Base-by-base conservation (phyloP, 2,888 invertebrate genomes). In the Ashinkailepas kermadecensis region DNA sequence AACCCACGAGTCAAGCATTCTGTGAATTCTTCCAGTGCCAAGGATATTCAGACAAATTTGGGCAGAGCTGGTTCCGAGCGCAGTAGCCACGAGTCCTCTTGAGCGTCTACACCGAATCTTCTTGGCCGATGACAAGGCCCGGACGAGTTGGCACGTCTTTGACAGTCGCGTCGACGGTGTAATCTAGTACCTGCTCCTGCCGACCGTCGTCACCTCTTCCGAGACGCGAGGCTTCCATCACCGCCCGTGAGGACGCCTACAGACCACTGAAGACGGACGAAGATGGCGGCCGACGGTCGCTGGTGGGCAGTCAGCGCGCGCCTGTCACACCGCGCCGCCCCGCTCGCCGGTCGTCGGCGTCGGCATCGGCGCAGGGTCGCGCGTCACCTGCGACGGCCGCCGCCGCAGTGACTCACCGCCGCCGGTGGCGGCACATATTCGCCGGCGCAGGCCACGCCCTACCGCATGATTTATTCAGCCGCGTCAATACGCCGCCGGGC, bases 401-500 rank as follows among this genome's bases (percentile, higher is more conserved):
- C 85, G 90, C 90, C 85, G 89, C 91, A n/a, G 87, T 89, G 18
- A 91, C 92, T 84, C 92, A 92, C 86, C 91, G 91, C 10, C 94
- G 94, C 80, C 89, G 94, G 81, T 94, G 92, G 86, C 90, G 91
- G 85, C 94, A 94, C 4, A 91, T 92, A 85, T 92, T 93, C 0
- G 86, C 86, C 64, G 87, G 93, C 39, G 62, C 56, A 82, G 59
- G 64, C 82, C 70, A 80, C 81, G 64, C 81, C 91, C 80, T 83
- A 80, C 64, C 82, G 23, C 82, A 83, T 12, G 25, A 74, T 12
- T 74, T 74, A 74, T 74, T 74, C 74, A 74, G 54, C 18, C 23
- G 18, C 74, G 74, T 74, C 74, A 54, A 74, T 74, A 65, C 70
- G 57, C 62, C 39, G 39, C 54, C 56, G 13, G 70, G 79, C 25